A percentile compares a stretch with the other conserved stretches of the same genome.
phyloP scores from a whole-genome alignment of 2,888 invertebrate species.

The Scelioninae gen. 2 region DNA sequence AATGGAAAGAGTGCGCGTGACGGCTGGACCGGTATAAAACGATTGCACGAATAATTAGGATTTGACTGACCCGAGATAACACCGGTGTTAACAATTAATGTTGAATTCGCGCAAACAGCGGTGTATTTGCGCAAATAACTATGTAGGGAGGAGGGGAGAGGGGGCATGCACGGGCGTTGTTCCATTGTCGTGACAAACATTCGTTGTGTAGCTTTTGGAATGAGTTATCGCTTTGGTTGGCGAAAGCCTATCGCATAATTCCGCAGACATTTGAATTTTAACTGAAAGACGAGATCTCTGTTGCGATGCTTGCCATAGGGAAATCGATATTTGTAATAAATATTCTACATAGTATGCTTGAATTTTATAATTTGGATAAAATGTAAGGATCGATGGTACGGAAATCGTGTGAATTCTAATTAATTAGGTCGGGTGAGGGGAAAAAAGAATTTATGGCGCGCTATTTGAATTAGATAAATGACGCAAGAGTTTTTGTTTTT shows the following conservation, averaged over 20 bases:
- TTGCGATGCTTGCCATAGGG: conserved; percentile 23
- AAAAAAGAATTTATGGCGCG: too few relatives aligned
- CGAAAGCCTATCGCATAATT: conserved; percentile 62
- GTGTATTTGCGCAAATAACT: conserved; percentile 60
- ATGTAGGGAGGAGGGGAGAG: conserved; percentile 20
- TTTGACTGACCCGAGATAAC: conserved; percentile 45
- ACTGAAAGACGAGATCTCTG: conserved; percentile 48
- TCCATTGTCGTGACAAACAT: conserved; percentile 62
- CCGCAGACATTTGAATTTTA: conserved; percentile 55
- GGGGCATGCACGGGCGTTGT: conserved; percentile 45
- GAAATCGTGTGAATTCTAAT: background rate
- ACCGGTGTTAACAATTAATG: conserved; percentile 57
- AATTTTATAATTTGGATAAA: conserved; percentile 37
- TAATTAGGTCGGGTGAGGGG: too few relatives aligned
- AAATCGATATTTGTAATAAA: conserved; percentile 54
- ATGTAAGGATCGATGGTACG: conserved; percentile 6
- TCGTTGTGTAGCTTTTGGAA: conserved; percentile 59
- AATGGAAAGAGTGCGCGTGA: background rate
- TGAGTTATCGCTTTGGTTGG: conserved; percentile 61
- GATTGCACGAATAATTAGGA: conserved; percentile 51
- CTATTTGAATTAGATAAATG: too few relatives aligned
- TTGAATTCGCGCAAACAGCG: conserved; percentile 59
- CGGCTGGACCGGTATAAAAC: conserved; percentile 10
- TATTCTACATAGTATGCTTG: conserved; percentile 30
- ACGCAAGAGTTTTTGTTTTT: too few relatives aligned